A percentile compares a stretch with the other conserved stretches of the same genome.
These are phyloP conservation scores for Thalpophila matura DNA, from an alignment of 2,888 invertebrate genomes.

Conservation along the genomic window DNA sequence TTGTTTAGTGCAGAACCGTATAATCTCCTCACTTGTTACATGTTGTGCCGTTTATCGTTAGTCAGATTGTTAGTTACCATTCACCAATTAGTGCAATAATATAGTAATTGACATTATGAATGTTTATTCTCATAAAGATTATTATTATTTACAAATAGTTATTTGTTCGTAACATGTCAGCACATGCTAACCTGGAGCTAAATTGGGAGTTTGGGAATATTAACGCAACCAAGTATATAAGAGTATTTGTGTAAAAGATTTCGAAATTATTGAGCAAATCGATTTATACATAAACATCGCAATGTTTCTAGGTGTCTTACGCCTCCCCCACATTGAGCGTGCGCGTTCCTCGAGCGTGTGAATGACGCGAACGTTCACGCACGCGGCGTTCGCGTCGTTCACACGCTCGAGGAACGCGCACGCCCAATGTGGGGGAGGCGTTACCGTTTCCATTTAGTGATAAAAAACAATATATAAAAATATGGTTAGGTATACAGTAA, in stretches of 20 bases:
- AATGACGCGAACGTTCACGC: no score
- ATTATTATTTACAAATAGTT: constrained; percentile 30
- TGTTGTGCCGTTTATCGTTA: constrained; percentile 39
- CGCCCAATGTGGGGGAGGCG: no score
- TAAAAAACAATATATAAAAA: constrained; percentile 7
- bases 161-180: constrained; percentile 1
- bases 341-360: no score
- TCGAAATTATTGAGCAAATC: constrained; percentile 3
- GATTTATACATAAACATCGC: no score
- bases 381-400: no score
- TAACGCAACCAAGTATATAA: not conserved
- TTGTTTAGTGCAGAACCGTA: constrained; percentile 41
- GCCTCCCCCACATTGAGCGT: no score
- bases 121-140: constrained; percentile 32
- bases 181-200: constrained; percentile 1
- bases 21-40: constrained; percentile 28
- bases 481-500: constrained; percentile 19
- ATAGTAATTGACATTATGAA: constrained; percentile 39
- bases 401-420: no score
- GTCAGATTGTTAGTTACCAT: constrained; percentile 63
- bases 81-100: constrained; percentile 66
- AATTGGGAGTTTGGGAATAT: constrained; percentile 8
- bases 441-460: not conserved
- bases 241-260: not conserved
- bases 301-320: no score